Percentiles rank a stretch among this genome's conserved stretches.
These are phyloP conservation scores for Hydrotaea cyrtoneurina DNA, from an alignment of 2,888 invertebrate species.

Conservation along the genomic window DNA sequence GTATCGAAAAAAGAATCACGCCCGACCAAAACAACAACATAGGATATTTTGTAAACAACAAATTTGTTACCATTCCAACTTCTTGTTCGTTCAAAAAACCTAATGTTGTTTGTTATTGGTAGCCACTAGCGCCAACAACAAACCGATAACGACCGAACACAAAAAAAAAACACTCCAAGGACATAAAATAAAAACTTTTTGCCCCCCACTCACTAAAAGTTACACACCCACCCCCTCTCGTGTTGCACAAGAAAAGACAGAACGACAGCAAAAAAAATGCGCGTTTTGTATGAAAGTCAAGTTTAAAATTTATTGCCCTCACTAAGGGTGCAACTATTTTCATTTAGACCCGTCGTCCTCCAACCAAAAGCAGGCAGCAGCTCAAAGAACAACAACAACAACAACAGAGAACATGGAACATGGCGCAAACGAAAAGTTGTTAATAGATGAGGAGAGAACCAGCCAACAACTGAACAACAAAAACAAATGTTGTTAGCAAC, in stretches of 20 bases:
- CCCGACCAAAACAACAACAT: conserved; percentile 1
- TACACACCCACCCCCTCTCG: not conserved
- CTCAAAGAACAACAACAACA: conserved; percentile 24
- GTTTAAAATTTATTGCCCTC: conserved; percentile 67
- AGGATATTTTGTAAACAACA: conserved; percentile 42
- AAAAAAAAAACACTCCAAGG: conserved; percentile 61
- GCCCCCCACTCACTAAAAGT: not conserved
- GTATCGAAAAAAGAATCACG: not conserved
- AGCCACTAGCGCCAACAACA: conserved; percentile 27
- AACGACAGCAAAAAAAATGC: conserved; percentile 44
- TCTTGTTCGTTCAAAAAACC: conserved; percentile 41
- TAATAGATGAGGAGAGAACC: conserved; percentile 60
- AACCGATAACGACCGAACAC: not conserved
- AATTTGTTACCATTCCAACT: conserved; percentile 63
- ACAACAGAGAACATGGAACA: conserved; percentile 17
- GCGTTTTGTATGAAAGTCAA: conserved; percentile 66
- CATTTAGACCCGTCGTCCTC: conserved; percentile 55
- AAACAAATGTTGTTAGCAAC: conserved; percentile 3
- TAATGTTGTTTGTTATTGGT: conserved; percentile 51
- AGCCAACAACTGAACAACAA: conserved; percentile 26
- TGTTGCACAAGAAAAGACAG: conserved; percentile 16
- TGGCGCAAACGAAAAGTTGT: conserved; percentile 49
- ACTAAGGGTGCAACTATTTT: conserved; percentile 67
- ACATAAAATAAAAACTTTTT: conserved; percentile 62
- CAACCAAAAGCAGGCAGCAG: not conserved